Percentiles rank a stretch among this genome's conserved stretches.
These are phyloP conservation scores for Brachionus plicatilis DNA, from an alignment of 1,140 invertebrate genomes.

Conservation along the genomic window DNA sequence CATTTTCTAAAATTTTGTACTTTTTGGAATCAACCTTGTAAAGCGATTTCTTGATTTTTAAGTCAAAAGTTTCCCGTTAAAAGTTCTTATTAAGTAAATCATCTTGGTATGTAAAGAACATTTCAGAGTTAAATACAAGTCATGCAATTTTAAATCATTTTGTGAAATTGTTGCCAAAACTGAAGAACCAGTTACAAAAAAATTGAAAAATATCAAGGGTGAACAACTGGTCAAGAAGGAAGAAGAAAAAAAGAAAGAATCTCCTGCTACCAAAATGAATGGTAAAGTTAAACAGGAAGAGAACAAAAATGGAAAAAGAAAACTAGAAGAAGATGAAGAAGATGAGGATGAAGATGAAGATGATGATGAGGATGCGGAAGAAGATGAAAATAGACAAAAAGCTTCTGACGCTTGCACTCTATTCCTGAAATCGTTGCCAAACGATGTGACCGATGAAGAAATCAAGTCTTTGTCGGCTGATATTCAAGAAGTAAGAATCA, in stretches of 20 bases:
- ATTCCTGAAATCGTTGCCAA: conserved; percentile 81
- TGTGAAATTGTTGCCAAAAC: not conserved
- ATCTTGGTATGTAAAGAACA: no score
- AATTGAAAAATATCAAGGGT: not conserved
- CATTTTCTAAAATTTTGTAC: no score
- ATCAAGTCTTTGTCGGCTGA: conserved; percentile 66
- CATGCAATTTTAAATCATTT: no score
- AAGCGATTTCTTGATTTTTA: no score
- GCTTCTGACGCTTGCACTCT: conserved; percentile 51
- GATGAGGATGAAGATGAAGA: not conserved
- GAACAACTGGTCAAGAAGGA: conserved; percentile 8
- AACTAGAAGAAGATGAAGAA: not conserved
- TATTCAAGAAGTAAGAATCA: conserved; percentile 61
- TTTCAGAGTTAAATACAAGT: no score
- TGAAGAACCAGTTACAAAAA: conserved; percentile 28
- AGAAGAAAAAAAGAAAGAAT: not conserved
- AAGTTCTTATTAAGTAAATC: no score
- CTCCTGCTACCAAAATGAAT: not conserved
- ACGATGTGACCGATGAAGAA: conserved; percentile 71
- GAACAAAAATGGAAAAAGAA: conserved; percentile 10
- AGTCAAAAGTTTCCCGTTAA: no score
- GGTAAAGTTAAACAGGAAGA: not conserved
- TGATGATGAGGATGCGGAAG: not conserved
- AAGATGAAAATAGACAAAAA: conserved; percentile 20
- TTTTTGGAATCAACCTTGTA: no score